phyloP scores from a whole-genome alignment of 2,113 vertebrate species.

The Zosterops lateralis region DNA sequence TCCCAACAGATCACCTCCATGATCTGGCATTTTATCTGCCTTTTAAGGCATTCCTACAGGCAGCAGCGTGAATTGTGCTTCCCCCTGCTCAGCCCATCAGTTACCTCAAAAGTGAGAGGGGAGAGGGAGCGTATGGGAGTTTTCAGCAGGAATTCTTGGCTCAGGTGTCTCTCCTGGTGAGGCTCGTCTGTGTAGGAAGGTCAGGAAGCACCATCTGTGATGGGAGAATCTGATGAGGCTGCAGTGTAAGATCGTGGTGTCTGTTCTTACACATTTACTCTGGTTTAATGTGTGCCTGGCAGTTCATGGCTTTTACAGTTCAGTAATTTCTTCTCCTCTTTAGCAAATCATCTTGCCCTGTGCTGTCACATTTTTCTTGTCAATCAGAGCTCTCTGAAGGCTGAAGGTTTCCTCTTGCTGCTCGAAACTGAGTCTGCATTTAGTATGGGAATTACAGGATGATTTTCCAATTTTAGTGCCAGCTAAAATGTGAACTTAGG shows the following conservation, averaged over 20 bases:
- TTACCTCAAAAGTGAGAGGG: not conserved
- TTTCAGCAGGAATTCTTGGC: not conserved
- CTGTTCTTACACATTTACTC: not conserved
- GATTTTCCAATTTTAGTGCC: not conserved
- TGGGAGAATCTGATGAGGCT: not conserved
- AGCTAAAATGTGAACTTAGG: not conserved
- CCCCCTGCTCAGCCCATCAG: not conserved
- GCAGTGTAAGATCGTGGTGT: not conserved
- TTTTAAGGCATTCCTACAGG: conserved; percentile 6
- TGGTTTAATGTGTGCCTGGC: not conserved
- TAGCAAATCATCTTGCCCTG: not conserved
- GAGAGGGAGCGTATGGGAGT: not conserved
- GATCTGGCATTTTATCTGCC: not conserved
- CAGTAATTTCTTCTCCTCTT: not conserved
- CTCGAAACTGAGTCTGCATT: not conserved
- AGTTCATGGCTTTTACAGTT: not conserved
- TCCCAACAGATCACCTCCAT: not conserved
- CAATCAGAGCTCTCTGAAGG: not conserved
- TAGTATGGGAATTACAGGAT: not conserved
- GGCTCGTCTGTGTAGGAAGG: not conserved
- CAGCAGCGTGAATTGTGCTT: not conserved
- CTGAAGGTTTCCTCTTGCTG: not conserved
- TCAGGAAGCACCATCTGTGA: not conserved
- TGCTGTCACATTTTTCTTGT: not conserved
- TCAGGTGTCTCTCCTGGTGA: not conserved